phyloP scores from a whole-genome alignment of 2,888 invertebrate genomes.

The Chironomus riparius region DNA sequence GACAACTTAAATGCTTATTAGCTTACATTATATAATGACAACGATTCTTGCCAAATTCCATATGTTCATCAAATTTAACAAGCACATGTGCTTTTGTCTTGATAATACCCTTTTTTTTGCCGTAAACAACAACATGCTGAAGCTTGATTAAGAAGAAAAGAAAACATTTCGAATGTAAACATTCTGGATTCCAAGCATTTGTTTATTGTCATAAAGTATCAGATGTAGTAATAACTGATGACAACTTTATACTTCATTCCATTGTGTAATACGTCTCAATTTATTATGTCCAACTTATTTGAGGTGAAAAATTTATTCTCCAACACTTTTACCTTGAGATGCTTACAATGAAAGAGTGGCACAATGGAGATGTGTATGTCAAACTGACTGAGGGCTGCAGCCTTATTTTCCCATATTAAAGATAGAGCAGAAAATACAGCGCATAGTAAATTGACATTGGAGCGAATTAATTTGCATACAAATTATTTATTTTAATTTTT shows the following conservation, averaged over 20 bases:
- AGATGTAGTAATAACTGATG: too few relatives aligned
- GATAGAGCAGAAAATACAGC: not conserved
- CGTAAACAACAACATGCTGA: too few relatives aligned
- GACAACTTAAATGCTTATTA: too few relatives aligned
- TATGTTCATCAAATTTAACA: too few relatives aligned
- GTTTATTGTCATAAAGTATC: too few relatives aligned
- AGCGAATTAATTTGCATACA: conserved; percentile 15
- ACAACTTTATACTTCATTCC: not conserved
- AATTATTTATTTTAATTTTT: not conserved
- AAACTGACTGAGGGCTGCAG: not conserved
- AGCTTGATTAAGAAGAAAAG: too few relatives aligned
- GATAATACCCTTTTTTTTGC: too few relatives aligned
- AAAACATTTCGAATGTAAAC: too few relatives aligned
- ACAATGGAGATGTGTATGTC: not conserved
- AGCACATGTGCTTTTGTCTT: too few relatives aligned
- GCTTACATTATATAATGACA: too few relatives aligned
- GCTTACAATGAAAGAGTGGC: not conserved
- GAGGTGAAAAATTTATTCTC: not conserved
- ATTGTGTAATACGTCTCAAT: not conserved
- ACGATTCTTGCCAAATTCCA: too few relatives aligned
- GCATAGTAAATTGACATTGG: not conserved
- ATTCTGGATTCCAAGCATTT: too few relatives aligned
- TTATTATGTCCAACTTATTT: not conserved
- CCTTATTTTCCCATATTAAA: not conserved
- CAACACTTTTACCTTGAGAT: not conserved